Evolutionary conservation across 2,113 vertebrate species (phyloP), one percentile per base, ranked within the genome.

Genomic region (Oxyura jamaicensis): DNA sequence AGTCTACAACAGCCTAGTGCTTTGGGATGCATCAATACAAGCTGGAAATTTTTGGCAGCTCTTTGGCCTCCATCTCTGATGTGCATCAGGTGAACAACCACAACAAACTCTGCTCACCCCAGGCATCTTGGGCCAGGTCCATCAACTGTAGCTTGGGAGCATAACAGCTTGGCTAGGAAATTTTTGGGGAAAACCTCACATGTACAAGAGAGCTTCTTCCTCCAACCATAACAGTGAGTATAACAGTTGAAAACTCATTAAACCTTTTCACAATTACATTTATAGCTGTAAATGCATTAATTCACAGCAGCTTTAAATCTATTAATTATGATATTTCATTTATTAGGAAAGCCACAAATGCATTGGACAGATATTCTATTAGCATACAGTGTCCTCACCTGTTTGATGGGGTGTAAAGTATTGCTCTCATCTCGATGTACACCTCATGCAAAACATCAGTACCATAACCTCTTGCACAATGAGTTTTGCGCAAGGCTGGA

Each of bases 241-340:
- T 8, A 82, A 21, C 21, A 67, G 79, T 11, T 55, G 67, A 77
- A 60, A 74, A 78, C 58, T 52, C 65, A 20, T 48, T 58, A 74
- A 95, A 74, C 46, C 18, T 39, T 67, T 48, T n/a, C 46, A 39
- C 39, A 75, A 83, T 25, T 55, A 66, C 13, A 19, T 58, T 73
- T 50, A 19, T 13, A 90, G 13, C 12, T 68, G 41, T 62, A 59
- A 81, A 83, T 83, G 5, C 25, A 71, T 1, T 8, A 50, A n/a
- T 46, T 80, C 8, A 13, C 5, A 22, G 50, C 88, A 86, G 39
- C n/a, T 41, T 68, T 86, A 35, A 63, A 85, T 46, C 52, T 92
- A 90, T 86, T 73, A 92, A 83, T 67, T 86, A 62, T 10, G 7
- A 8, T 39, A 6, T 92, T 95, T 96, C 86, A 41, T 50, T 85